phyloP scores from a whole-genome alignment of 1,140 invertebrate genomes.

The Anagrus nilaparvatae region DNA sequence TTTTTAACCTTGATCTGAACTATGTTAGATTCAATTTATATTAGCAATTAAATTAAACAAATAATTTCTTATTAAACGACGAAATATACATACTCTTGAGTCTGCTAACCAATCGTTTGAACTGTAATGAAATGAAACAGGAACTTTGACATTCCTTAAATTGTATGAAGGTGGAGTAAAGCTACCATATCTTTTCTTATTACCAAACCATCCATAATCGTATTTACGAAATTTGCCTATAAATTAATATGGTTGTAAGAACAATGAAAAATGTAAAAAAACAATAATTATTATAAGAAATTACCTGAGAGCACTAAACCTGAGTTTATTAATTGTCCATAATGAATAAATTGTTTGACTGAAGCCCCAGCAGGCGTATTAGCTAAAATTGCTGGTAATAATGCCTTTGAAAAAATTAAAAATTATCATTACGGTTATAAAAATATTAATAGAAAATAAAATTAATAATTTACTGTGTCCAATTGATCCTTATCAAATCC shows the following conservation, averaged over 20 bases:
- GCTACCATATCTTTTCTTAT: constrained; percentile 44
- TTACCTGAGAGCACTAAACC: too few species aligned
- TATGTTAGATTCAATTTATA: too few species aligned
- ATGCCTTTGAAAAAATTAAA: constrained; percentile 24
- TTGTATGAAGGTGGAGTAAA: constrained; percentile 46
- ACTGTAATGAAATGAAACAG: constrained; percentile 49
- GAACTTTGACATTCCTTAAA: constrained; percentile 43
- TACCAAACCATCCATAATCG: constrained; percentile 44
- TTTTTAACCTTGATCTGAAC: too few species aligned
- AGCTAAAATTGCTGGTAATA: constrained; percentile 51
- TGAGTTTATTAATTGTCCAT: constrained; percentile 44
- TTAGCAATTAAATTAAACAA: too few species aligned
- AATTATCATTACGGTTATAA: not conserved
- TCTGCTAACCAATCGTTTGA: constrained; percentile 50
- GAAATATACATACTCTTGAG: constrained; percentile 18
- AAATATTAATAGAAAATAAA: not conserved
- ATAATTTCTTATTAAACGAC: too few species aligned
- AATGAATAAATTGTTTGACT: constrained; percentile 55
- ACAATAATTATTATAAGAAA: too few species aligned
- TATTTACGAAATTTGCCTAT: constrained; percentile 24
- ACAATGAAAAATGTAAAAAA: too few species aligned
- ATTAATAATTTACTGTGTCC: constrained; percentile 25
- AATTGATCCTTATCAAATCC: constrained; percentile 44
- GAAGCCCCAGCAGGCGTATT: constrained; percentile 66
- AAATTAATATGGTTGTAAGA: too few species aligned